Conservation (phyloP, 2,113 vertebrate genomes). For the Cinclus cinclus region DNA sequence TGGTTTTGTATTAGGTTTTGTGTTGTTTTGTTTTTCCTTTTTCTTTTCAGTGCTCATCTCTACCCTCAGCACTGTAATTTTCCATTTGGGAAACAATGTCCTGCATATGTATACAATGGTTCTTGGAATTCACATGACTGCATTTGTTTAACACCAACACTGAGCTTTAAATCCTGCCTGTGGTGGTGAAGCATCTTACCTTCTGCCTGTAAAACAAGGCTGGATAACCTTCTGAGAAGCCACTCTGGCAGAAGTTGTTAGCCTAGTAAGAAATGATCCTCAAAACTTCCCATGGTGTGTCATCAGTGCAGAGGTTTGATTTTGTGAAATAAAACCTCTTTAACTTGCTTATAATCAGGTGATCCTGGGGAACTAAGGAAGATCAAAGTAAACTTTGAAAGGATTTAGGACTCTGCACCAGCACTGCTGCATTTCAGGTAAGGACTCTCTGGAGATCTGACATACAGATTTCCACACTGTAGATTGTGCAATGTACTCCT, state of each 20-base stretch:
- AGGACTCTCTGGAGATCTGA: background rate
- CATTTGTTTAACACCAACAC: background rate
- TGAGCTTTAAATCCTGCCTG: background rate
- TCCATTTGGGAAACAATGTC: background rate
- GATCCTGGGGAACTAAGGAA: background rate
- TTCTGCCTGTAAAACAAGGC: background rate
- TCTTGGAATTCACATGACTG: background rate
- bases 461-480: background rate
- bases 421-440: background rate
- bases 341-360: background rate
- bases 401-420: background rate
- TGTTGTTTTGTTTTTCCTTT: background rate
- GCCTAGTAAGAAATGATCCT: background rate
- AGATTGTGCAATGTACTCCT: fast-evolving
- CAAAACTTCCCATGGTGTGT: background rate
- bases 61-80: background rate
- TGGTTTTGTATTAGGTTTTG: background rate
- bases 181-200: background rate
- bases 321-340: background rate
- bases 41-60: background rate
- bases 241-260: background rate
- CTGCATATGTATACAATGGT: background rate
- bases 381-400: background rate
- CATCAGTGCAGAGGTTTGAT: background rate
- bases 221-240: background rate